These are phyloP conservation scores for Ichneumoninae sp. DNA, from an alignment of 2,888 invertebrate genomes.

Conservation along the genomic window DNA sequence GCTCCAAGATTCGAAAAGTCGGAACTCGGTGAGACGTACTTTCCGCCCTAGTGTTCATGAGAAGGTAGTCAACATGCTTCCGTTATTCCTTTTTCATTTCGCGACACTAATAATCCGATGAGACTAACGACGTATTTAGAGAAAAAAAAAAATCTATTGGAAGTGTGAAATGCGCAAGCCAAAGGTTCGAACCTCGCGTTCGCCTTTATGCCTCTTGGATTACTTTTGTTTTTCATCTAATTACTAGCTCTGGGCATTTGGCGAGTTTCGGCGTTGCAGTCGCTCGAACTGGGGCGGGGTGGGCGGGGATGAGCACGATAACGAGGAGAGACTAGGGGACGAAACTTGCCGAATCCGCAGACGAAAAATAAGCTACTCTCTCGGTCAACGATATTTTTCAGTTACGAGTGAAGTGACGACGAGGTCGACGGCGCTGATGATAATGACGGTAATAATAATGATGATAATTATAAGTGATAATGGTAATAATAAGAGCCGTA, in stretches of 20 bases:
- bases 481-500: constrained; percentile 74
- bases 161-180: constrained; percentile 51
- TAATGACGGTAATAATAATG: constrained; percentile 63
- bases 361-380: constrained; percentile 40
- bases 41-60: constrained; percentile 9
- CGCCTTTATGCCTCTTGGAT: constrained; percentile 24
- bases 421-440: constrained; percentile 64
- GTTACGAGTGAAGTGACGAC: constrained; percentile 58
- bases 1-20: constrained; percentile 5
- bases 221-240: constrained; percentile 20
- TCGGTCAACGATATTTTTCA: constrained; percentile 45
- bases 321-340: constrained; percentile 36
- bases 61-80: not conserved
- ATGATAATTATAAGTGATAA: constrained; percentile 74
- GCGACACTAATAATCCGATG: constrained; percentile 29
- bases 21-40: constrained; percentile 17
- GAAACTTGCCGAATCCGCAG: constrained; percentile 52
- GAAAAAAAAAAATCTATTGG: constrained; percentile 45
- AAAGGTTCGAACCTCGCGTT: constrained; percentile 42
- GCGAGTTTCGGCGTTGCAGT: constrained; percentile 46
- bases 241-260: constrained; percentile 28
- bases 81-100: constrained; percentile 13
- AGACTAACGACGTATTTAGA: constrained; percentile 48
- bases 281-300: not conserved
- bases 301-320: not conserved